A percentile compares a stretch with the other conserved stretches of the same genome.
Evolutionary conservation across 2,888 invertebrate species (phyloP).

Genomic region (Strigamia maritima): DNA sequence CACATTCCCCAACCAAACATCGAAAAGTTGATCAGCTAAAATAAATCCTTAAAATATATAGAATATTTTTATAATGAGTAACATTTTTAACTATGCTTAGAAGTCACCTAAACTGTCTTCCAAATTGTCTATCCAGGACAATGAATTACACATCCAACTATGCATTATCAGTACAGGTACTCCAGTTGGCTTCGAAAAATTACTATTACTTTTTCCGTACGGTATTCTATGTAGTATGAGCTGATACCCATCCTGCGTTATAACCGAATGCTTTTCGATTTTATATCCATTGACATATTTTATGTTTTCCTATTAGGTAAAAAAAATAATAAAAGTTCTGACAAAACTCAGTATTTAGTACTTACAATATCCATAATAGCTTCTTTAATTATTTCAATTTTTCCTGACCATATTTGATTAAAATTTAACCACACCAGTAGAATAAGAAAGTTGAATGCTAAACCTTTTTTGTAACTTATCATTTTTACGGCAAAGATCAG

Average conservation of each 20-base stretch:
- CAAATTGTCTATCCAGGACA: background rate
- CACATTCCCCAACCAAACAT: background rate
- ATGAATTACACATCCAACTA: background rate
- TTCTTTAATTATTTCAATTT: too few relatives aligned
- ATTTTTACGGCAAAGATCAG: too few relatives aligned
- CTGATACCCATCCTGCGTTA: background rate
- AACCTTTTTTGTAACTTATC: too few relatives aligned
- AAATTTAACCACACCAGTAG: too few relatives aligned
- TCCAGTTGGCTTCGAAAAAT: background rate
- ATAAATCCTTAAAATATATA: background rate
- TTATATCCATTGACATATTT: background rate
- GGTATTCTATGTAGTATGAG: background rate
- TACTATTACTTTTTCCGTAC: background rate
- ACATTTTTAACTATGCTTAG: too few relatives aligned
- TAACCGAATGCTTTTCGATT: background rate
- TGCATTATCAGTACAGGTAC: background rate
- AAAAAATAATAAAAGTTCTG: too few relatives aligned
- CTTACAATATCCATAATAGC: too few relatives aligned
- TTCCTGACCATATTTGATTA: too few relatives aligned
- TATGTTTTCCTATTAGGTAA: too few relatives aligned
- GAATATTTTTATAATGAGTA: background rate
- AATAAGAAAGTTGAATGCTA: too few relatives aligned
- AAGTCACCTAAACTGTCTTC: background rate
- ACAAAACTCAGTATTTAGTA: too few relatives aligned
- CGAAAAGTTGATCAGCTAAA: background rate